phyloP scores from a whole-genome alignment of 2,888 invertebrate genomes.

The Drosophila mayaguana region DNA sequence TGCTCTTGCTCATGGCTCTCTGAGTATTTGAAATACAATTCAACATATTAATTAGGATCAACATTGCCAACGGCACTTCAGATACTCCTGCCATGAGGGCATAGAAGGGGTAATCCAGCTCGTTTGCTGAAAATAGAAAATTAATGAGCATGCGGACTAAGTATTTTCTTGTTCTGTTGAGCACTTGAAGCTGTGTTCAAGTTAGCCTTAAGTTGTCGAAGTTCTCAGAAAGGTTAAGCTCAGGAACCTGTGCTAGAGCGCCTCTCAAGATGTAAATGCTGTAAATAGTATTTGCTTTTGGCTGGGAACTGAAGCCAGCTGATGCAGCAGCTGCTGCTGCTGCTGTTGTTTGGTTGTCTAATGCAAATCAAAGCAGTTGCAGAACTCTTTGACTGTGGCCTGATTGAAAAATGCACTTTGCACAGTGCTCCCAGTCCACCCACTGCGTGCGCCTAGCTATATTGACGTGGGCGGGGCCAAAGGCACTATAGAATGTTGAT shows the following conservation, averaged over 20 bases:
- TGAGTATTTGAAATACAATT: constrained; percentile 30
- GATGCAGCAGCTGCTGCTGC: constrained; percentile 7
- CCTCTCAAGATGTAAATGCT: constrained; percentile 4
- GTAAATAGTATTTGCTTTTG: constrained; percentile 47
- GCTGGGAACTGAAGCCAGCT: constrained; percentile 26
- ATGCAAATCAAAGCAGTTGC: constrained; percentile 26
- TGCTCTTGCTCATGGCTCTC: constrained; percentile 9
- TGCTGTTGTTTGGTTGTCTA: constrained; percentile 20
- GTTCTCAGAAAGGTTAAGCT: background rate
- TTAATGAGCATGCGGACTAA: constrained; percentile 16
- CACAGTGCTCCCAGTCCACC: background rate
- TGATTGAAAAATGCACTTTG: constrained; percentile 49
- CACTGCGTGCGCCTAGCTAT: constrained; percentile 10
- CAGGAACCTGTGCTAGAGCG: background rate
- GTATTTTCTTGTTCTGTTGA: constrained; percentile 15
- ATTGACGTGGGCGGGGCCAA: constrained; percentile 37
- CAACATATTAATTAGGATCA: constrained; percentile 52
- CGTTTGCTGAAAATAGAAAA: constrained; percentile 7
- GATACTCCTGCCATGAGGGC: background rate
- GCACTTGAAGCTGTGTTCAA: constrained; percentile 2
- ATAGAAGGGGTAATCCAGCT: background rate
- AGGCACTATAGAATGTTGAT: constrained; percentile 47
- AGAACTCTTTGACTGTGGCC: constrained; percentile 20
- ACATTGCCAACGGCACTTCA: constrained; percentile 32
- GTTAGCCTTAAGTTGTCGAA: background rate